Evolutionary conservation across 2,797 vertebrate species (phyloP), one percentile per base, ranked within the genome.

Genomic region (Acanthornis magna): DNA sequence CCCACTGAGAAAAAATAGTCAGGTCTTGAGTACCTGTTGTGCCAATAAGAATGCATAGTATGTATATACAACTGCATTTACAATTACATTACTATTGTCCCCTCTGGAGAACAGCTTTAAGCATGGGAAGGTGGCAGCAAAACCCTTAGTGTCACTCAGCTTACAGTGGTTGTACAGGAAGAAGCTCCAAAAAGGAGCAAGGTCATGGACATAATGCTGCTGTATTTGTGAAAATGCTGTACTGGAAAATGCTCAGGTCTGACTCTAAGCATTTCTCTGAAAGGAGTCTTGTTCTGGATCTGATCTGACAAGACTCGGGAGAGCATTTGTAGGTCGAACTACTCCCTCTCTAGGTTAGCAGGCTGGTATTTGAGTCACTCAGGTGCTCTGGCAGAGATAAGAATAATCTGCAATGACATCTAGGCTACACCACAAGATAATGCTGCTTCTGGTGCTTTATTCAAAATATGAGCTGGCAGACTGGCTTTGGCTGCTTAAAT

Each of bases 251-350:
- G 32, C 50, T 45, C 17, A 4, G 34, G 51, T 86, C 67, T 84
- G 60, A 73, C 34, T 53, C 48, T 13, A 66, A 90, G 79, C 26
- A 20, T 75, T 76, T 61, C 42, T 72, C 73, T 85, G 27, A 88
- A 86, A 76, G 12, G 32, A 82, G 25, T 30, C 85, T 88, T 92
- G 83, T 76, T 87, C 34, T 17, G 50, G 45, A 89, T 79, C 57
- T 93, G 70, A 85, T 71, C 74, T 78, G 95, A 93, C 85, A 88
- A 70, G 76, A 82, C 38, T 86, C 71, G 23, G 38, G 66, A 81
- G 73, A 10, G 2, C 40, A 6, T 85, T n/a, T 95, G 62, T 57
- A 88, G 91, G 62, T 84, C 2, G 0, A 47, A 72, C 7, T 27
- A 34, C 60, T 88, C 70, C 53, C 73, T 95, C 74, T 65, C 63